Evolutionary conservation across 2,888 invertebrate species (phyloP), one percentile per base, ranked within the genome.

Genomic region (Oscheius sp.): DNA sequence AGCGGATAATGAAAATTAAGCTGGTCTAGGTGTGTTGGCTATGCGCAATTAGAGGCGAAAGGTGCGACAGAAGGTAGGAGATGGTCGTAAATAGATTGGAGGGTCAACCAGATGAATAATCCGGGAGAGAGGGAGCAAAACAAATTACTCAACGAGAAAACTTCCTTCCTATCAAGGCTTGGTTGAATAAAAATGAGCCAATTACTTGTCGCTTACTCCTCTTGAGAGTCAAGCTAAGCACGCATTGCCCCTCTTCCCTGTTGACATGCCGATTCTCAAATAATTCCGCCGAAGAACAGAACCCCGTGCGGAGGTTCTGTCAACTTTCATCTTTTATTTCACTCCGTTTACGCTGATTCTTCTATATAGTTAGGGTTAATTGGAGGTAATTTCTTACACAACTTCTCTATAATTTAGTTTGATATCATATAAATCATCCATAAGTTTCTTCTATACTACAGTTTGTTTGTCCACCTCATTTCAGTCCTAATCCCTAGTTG

Each of bases 191-290:
- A n/a, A n/a, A n/a, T n/a, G n/a, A n/a, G n/a, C n/a, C n/a, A n/a
- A n/a, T n/a, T n/a, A n/a, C 36, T 36, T 36, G 8, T 36, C 8
- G 36, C 36, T 36, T 36, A 36, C 14, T 36, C 14, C 14, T 36
- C 8, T 9, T 14, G 36, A 36, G 14, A 36, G 14, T 36, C 8
- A 36, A 36, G 36, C 36, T 36, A 36, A 36, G 14, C 14, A 14
- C 8, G 36, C 36, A 36, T 8, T 36, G 26, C 49, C 26, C 8
- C 50, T 50, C 12, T 41, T 20, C 8, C 57, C 20, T 61, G 61
- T 61, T 61, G 44, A 61, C 61, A 61, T 61, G 61, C 61, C 61
- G 61, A 45, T 45, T 61, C 61, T 61, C 61, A 61, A 61, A 61
- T 61, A 61, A 61, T 61, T 61, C 45, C n/a, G 28, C 30, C 44